Base-by-base conservation (phyloP, 2,113 vertebrate genomes). In the Nipponia nippon region DNA sequence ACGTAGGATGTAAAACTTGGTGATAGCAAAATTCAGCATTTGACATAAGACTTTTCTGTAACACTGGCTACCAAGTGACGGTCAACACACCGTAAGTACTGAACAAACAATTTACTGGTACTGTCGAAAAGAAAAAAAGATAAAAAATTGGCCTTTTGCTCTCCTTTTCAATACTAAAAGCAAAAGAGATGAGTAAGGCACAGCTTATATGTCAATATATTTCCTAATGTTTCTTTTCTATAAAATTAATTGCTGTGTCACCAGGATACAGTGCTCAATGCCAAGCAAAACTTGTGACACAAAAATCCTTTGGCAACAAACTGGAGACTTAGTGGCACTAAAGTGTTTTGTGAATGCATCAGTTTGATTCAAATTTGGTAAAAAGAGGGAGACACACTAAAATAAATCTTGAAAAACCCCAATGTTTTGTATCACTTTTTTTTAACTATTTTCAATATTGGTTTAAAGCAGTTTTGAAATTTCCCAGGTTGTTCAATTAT, bases 51-150 rank as follows among this genome's bases (percentile, higher is more conserved):
- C 7, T 73, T 63, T 52, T 58, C 40, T 66, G 32, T 42, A 89
- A 53, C 10, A 55, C 1, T 63, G 38, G 16, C 36, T 73, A 88
- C 18, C 6, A 67, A 62, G 17, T 50, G 14, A 61, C 25, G 15
- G 13, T n/a, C 13, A 56, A 34, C 20, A 61, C 11, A 77, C 3
- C 0, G 0, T 6, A 80, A 75, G 27, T 22, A 58, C 6, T 22
- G 29, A 84, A 56, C 20, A 52, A 30, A 47, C 2, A 56, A 69
- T 32, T 77, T 27, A 67, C 9, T 62, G 40, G 10, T 26, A 66
- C 2, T 11, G 19, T 16, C 58, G 38, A 62, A 38, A 66, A 25
- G 6, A 38, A 14, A 50, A 50, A 58, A 49, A 46, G 10, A 11
- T 11, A 15, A 38, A 76, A 58, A 26, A 20, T 10, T 52, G 7